phyloP scores from a whole-genome alignment of 2,888 invertebrate genomes.

The Erebia aethiops region DNA sequence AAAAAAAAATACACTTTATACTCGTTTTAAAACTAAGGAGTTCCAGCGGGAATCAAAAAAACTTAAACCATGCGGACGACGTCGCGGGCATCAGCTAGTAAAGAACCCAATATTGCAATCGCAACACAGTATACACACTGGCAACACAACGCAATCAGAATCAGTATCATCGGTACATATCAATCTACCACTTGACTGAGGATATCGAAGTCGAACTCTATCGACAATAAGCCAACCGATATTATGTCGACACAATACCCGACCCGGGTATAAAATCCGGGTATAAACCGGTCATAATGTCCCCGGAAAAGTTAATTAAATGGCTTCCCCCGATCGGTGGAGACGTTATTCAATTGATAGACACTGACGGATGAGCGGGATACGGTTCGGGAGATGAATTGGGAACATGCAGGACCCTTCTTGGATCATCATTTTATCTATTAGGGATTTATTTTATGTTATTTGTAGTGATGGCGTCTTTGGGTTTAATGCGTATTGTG shows the following conservation, averaged over 20 bases:
- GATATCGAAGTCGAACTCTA: conserved; percentile 27
- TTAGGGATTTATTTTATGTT: conserved; percentile 10
- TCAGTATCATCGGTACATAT: conserved; percentile 24
- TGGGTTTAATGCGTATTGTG: not conserved
- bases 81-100: not conserved
- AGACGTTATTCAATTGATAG: conserved; percentile 66
- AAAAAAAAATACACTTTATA: no score
- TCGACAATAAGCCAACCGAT: conserved; percentile 70
- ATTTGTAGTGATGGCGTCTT: not conserved
- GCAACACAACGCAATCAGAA: conserved; percentile 5
- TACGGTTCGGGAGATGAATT: conserved; percentile 17
- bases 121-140: not conserved
- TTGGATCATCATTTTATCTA: conserved; percentile 14
- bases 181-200: conserved; percentile 56
- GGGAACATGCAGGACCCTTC: conserved; percentile 13
- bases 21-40: no score
- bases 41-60: no score
- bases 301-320: conserved; percentile 72
- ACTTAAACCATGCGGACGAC: no score
- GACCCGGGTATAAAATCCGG: conserved; percentile 61
- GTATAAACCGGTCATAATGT: conserved; percentile 67
- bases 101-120: conserved; percentile 1
- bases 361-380: conserved; percentile 43
- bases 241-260: conserved; percentile 71
- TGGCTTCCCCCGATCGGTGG: conserved; percentile 55